Evolutionary conservation across 2,113 vertebrate species (phyloP).

Genomic region (Arvicanthis niloticus): DNA sequence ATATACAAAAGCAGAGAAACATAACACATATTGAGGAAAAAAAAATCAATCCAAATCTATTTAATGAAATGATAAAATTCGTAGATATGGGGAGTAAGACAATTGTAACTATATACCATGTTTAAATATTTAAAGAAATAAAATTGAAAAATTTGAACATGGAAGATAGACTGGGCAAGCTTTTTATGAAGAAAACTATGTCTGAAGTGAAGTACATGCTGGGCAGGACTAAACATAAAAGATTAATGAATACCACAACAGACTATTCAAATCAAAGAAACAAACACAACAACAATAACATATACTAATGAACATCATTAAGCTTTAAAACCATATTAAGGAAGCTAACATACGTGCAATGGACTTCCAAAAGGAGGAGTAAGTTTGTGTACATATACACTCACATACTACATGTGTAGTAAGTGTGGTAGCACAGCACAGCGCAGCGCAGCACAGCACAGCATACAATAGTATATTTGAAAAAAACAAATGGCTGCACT

Average conservation of each 20-base stretch:
- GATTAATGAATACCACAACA: not conserved
- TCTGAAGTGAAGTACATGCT: slow-evolving; percentile 40
- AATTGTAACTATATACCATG: not conserved
- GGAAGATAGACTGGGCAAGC: not conserved
- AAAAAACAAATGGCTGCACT: slow-evolving; percentile 12
- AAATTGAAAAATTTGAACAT: slow-evolving; percentile 12
- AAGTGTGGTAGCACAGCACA: not conserved
- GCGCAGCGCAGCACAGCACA: no score
- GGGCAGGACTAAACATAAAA: slow-evolving; percentile 51
- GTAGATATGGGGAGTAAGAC: not conserved
- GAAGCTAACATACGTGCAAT: slow-evolving; percentile 1
- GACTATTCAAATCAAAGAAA: slow-evolving; percentile 58
- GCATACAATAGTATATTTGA: not conserved
- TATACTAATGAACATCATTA: not conserved
- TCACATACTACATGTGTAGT: not conserved
- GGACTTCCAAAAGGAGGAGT: slow-evolving; percentile 42
- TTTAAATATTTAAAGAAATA: slow-evolving; percentile 53
- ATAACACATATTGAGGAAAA: slow-evolving; percentile 15
- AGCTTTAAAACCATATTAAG: slow-evolving; percentile 15
- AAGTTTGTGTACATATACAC: not conserved
- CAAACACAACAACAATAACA: slow-evolving; percentile 27
- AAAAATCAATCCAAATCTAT: slow-evolving; percentile 55
- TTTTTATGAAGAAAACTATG: slow-evolving; percentile 55
- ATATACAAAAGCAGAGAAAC: slow-evolving; percentile 46
- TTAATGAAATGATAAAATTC: slow-evolving; percentile 32